Evolutionary conservation across 2,113 vertebrate genomes (phyloP), one percentile per base, ranked within the genome.

Genomic region (Sardina pilchardus): DNA sequence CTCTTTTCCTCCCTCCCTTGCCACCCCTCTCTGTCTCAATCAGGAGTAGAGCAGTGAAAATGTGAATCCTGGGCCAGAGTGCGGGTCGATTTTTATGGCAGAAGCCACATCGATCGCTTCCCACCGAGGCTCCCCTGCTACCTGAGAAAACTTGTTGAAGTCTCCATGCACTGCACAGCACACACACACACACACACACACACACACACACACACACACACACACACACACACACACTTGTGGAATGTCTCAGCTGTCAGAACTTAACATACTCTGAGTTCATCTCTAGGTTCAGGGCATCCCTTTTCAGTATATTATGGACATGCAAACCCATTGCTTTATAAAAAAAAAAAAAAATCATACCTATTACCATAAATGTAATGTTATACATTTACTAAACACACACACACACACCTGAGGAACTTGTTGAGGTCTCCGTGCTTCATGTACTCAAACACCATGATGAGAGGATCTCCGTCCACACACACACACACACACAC

Each of bases 151-250:
- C 56, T 1, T 63, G 56, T 63, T 63, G 24, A 63, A n/a, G 21
- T 63, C 56, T 63, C 6, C 21, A 63, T 63, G 24, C 56, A 24
- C 24, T 9, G 9, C 56, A 93, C 92, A 43, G 81, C 82, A 82
- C 88, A 83, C 24, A 81, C 78, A 81, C 78, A 81, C 34, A 42
- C 78, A 81, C 78, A 88, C 78, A 84, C 71, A 90, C 87, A 90
- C 71, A 44, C 88, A 44, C 89, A 85, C 47, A 84, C 82, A 82
- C 89, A 83, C 42, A 81, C 78, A 81, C 78, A 81, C 34, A 42
- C 78, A 81, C 78, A 88, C 78, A 83, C 67, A 90, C 87, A 84
- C 71, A 90, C 87, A 90, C 82, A 90, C 87, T 88, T 59, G 83
- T 89, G 24, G 56, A 7, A n/a, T 6, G 6, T 6, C 9, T 63